Conservation (phyloP, 2,113 vertebrate species). For the Podarcis cretensis region DNA sequence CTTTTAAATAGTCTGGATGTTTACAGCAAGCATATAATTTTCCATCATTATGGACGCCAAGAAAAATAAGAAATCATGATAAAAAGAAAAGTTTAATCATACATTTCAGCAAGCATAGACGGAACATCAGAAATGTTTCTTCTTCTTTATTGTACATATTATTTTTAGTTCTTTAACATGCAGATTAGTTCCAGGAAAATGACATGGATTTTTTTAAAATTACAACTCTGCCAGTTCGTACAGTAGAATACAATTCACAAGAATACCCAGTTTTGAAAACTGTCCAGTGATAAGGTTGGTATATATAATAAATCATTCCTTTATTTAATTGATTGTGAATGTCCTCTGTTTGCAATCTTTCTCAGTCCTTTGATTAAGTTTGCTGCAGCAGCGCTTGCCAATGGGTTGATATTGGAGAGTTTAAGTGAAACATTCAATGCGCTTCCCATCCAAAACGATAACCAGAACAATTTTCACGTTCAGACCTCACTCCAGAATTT, state of each 20-base stretch:
- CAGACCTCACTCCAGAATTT: conserved; percentile 33
- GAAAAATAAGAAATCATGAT: conserved; percentile 78
- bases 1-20: conserved; percentile 72
- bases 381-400: background rate
- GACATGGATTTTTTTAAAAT: background rate
- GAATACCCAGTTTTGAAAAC: background rate
- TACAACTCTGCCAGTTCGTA: conserved; percentile 14
- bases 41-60: conserved; percentile 75
- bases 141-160: conserved; percentile 52
- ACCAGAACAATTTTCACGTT: conserved; percentile 18
- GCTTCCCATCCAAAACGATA: background rate
- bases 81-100: conserved; percentile 80
- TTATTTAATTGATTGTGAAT: background rate
- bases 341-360: background rate
- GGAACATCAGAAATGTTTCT: conserved; percentile 63
- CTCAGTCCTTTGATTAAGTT: background rate
- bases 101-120: conserved; percentile 71
- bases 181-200: conserved; percentile 66
- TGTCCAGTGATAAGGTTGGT: background rate
- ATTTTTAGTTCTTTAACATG: conserved; percentile 53
- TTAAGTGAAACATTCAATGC: background rate
- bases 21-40: conserved; percentile 79
- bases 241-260: conserved; percentile 9
- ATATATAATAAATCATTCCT: background rate
- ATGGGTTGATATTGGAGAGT: background rate